Evolutionary conservation across 2,113 vertebrate species (phyloP).

Genomic region (Scomber scombrus): DNA sequence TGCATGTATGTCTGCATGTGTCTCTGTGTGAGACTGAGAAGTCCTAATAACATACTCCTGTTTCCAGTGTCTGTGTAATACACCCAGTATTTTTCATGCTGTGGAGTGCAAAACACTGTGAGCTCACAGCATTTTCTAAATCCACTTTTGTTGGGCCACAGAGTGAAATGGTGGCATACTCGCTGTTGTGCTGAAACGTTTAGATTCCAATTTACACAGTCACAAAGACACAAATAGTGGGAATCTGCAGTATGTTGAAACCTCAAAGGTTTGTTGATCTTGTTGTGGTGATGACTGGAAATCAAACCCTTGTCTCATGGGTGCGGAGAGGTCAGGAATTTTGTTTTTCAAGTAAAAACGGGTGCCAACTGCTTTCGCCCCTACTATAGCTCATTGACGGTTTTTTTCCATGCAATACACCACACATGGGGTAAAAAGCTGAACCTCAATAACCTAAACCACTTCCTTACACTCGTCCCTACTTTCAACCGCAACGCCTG

Average conservation of each 20-base stretch:
- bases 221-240: conserved; percentile 46
- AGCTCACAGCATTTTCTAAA: conserved; percentile 54
- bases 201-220: conserved; percentile 3
- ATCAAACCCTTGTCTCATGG: conserved; percentile 63
- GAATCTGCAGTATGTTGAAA: conserved; percentile 52
- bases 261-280: conserved; percentile 77
- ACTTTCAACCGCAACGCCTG: conserved; percentile 71
- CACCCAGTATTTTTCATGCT: conserved; percentile 71
- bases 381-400: conserved; percentile 42
- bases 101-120: conserved; percentile 61
- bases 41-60: conserved; percentile 75
- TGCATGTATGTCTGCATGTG: conserved; percentile 11
- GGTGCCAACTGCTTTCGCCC: conserved; percentile 56
- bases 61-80: conserved; percentile 52
- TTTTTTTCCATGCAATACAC: conserved; percentile 66
- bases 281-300: conserved; percentile 72
- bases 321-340: conserved; percentile 79
- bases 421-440: conserved; percentile 73
- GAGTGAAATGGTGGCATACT: neutral
- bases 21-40: conserved; percentile 52
- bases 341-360: conserved; percentile 76
- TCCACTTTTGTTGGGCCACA: conserved; percentile 12
- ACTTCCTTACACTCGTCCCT: conserved; percentile 82
- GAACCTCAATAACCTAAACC: conserved; percentile 81
- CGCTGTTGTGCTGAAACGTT: conserved; percentile 40